Percentiles rank a stretch among this genome's conserved stretches.
Evolutionary conservation across 2,113 vertebrate genomes (phyloP).

Genomic region (Delphinapterus leucas): DNA sequence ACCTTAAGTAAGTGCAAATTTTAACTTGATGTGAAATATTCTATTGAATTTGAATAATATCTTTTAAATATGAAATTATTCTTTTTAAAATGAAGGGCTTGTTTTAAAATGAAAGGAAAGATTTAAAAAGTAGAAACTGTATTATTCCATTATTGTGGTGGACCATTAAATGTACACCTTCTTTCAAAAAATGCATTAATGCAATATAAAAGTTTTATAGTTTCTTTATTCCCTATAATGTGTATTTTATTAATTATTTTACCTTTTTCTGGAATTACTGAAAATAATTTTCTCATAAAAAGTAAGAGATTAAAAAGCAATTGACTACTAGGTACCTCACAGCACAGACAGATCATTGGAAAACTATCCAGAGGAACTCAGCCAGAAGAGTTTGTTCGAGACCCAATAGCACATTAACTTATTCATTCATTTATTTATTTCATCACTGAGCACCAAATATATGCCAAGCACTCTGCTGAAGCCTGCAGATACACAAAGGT

Average conservation of each 20-base stretch:
- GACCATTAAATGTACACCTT: neutral
- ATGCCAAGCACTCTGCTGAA: neutral
- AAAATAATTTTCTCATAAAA: neutral
- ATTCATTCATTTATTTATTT: neutral
- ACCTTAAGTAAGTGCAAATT: neutral
- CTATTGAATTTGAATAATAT: neutral
- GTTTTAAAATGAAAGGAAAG: neutral
- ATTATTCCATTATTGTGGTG: neutral
- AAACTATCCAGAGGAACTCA: neutral
- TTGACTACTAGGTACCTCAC: neutral
- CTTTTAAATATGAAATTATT: neutral
- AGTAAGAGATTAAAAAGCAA: neutral
- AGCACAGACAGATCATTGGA: no score
- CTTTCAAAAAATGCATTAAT: neutral
- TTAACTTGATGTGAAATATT: neutral
- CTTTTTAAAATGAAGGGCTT: neutral
- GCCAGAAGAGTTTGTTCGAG: neutral
- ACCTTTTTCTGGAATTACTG: neutral
- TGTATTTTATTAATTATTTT: neutral
- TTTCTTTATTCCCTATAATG: neutral
- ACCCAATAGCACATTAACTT: neutral
- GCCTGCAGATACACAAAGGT: neutral
- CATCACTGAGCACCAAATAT: neutral
- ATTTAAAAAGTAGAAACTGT: neutral
- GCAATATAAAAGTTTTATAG: neutral